Conservation (phyloP, 2,113 vertebrate genomes). For the Sapajus apella region DNA sequence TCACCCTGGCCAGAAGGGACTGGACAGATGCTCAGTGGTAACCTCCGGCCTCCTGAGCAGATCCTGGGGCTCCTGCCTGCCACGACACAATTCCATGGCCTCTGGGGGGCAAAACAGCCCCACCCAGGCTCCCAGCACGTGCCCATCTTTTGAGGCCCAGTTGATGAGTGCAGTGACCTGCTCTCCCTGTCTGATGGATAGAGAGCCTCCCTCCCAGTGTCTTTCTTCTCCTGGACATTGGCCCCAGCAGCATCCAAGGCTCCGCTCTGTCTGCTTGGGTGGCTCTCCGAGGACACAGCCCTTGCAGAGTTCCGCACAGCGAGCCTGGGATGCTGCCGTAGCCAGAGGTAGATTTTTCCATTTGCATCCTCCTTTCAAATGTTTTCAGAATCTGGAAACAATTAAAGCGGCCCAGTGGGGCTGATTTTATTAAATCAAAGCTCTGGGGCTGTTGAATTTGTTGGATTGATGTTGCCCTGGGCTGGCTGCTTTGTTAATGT, state of each 20-base stretch:
- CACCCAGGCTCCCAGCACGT: rapidly evolving
- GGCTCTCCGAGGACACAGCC: not conserved
- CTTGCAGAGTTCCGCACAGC: rapidly evolving
- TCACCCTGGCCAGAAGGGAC: not conserved
- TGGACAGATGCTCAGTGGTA: rapidly evolving
- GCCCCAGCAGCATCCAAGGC: not conserved
- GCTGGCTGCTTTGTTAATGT: constrained; percentile 17
- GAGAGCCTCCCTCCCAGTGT: not conserved
- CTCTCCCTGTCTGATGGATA: not conserved
- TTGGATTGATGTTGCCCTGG: not conserved
- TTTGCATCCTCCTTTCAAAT: constrained; percentile 50
- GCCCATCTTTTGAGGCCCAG: not conserved
- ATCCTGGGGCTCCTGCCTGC: not conserved
- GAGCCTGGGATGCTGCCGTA: not conserved
- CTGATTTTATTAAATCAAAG: constrained; percentile 44
- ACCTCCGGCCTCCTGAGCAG: not conserved
- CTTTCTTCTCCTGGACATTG: not conserved
- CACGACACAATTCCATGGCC: rapidly evolving
- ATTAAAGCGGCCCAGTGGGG: constrained; percentile 59
- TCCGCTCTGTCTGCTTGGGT: not conserved
- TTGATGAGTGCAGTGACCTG: rapidly evolving
- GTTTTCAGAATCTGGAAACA: constrained; percentile 63
- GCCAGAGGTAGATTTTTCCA: constrained; percentile 46
- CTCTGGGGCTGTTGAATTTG: constrained; percentile 14
- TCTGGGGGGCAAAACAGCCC: rapidly evolving